These are phyloP conservation scores for Accipiter virgatus DNA, from an alignment of 2,113 vertebrate species.

Conservation along the genomic window DNA sequence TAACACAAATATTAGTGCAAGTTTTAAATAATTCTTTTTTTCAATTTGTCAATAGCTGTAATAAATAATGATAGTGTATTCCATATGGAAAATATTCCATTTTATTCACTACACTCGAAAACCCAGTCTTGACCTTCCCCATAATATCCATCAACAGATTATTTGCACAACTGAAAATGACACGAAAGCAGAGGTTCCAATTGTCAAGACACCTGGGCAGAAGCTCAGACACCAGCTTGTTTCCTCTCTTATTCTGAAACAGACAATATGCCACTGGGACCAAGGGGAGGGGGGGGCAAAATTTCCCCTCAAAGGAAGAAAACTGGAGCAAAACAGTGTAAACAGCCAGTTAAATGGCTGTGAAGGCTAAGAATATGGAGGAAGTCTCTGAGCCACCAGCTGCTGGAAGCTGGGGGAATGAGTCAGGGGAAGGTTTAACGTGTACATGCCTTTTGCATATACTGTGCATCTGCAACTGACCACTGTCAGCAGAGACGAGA, in stretches of 20 bases:
- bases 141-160: neutral
- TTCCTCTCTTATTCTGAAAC: neutral
- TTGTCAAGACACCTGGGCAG: neutral
- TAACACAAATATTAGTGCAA: neutral
- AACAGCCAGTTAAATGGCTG: neutral
- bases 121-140: neutral
- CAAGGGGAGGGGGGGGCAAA: accelerated
- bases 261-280: neutral
- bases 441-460: neutral
- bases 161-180: neutral
- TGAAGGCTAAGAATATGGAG: neutral
- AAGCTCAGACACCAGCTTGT: neutral
- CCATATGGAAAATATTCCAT: neutral
- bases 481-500: neutral
- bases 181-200: neutral
- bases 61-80: neutral
- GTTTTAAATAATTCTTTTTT: neutral
- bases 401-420: neutral
- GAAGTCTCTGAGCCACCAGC: neutral
- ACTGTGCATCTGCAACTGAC: neutral
- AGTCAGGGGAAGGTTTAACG: neutral
- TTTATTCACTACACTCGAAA: neutral
- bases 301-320: neutral
- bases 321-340: neutral
- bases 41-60: neutral